Base-by-base conservation (phyloP, 92 coral and sea anemone species). In the Heliopora coerulea region DNA sequence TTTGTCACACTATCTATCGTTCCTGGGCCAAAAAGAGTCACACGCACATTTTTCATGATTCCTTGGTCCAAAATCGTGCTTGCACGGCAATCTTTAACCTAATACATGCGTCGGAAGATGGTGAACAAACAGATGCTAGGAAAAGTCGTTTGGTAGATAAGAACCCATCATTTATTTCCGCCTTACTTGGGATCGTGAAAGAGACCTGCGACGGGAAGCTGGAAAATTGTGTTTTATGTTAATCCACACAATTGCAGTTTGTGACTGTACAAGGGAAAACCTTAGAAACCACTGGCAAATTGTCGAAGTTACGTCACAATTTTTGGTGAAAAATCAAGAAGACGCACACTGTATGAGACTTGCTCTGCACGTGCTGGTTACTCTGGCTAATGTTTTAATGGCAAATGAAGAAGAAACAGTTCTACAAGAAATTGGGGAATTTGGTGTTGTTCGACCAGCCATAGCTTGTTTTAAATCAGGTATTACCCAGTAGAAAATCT, bases 381-480 rank as follows among this genome's bases (percentile, higher is more conserved):
- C 89, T 84, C 87, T 89, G 54, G 96, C 90, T 28, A 95, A 95
- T 61, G 77, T 81, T 17, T 52, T 70, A 39, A 95, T 73, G 56
- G 96, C 86, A 29, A 88, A 88, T 54, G 86, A 83, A 3, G 99
- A 95, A 62, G 86, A 86, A 21, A 85, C 48, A 34, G 87, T 81
- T 35, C 86, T 95, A 12, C 87, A 90, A 34, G 96, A 90, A 54
- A 90, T 95, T 87, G 88, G 88, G 30, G 82, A 75, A 9, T 86
- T 81, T 84, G 82, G 83, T 30, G 79, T 90, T n/a, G 52, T 95
- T 2, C 83, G 78, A 49, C 89, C 99, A 8, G 84, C 96, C 17
- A 96, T 80, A 8, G 96, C 88, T 31, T 85, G 91, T 28, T 81
- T 95, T 10, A 88, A 88, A 80, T 84, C 97, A 78, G 99, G 99